These are phyloP conservation scores for Oncorhynchus tshawytscha DNA, from an alignment of 2,113 vertebrate species.

Conservation along the genomic window DNA sequence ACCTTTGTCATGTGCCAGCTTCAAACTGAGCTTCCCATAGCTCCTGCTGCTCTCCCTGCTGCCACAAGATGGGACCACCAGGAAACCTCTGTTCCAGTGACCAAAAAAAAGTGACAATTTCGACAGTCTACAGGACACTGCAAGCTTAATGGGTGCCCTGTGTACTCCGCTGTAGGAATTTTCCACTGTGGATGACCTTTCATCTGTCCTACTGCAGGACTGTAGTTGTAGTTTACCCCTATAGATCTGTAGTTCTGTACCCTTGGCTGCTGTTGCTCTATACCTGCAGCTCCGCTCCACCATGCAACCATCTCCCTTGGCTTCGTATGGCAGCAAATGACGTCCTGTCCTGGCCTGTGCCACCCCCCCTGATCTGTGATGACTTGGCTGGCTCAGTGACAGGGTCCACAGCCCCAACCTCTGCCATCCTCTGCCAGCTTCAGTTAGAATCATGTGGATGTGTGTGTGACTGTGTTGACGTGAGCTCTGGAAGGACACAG, in stretches of 20 bases:
- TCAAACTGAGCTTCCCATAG: conserved; percentile 17
- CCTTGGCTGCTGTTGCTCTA: background rate
- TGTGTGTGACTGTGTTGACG: background rate
- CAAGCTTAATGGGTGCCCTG: background rate
- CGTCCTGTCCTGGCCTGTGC: background rate
- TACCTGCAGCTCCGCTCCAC: conserved; percentile 19
- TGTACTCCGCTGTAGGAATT: background rate
- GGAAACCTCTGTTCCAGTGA: too few relatives aligned
- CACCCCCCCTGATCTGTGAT: background rate
- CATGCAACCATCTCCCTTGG: background rate
- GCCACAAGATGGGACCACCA: conserved; percentile 15
- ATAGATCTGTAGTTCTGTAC: background rate
- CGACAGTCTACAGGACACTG: too few relatives aligned
- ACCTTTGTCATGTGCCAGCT: conserved; percentile 37
- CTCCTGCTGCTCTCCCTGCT: conserved; percentile 4
- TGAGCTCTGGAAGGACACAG: background rate
- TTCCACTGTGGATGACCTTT: background rate
- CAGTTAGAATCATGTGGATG: background rate
- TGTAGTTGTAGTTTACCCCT: too few relatives aligned
- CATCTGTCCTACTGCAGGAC: background rate
- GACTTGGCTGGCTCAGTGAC: background rate
- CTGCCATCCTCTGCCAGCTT: background rate
- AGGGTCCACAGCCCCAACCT: background rate
- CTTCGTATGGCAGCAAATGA: too few relatives aligned
- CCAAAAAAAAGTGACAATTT: too few relatives aligned